Conservation (phyloP, 2,113 vertebrate species). For the Phylloscopus trochiloides region DNA sequence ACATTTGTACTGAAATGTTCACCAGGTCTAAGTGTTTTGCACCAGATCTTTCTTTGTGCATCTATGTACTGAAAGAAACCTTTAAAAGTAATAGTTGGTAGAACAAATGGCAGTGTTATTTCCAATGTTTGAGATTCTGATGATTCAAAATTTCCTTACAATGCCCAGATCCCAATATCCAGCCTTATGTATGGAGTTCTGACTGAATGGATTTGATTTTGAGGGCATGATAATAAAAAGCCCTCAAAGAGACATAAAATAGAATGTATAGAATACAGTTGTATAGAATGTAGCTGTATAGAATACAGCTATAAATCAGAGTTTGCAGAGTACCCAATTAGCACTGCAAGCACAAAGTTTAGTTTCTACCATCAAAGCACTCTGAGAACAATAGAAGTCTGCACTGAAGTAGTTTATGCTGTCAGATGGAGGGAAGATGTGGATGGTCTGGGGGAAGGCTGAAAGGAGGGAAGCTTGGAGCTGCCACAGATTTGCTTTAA, state of each 20-base stretch:
- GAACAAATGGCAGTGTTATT: neutral
- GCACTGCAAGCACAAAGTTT: neutral
- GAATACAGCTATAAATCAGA: neutral
- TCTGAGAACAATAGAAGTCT: neutral
- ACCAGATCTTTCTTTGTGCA: neutral
- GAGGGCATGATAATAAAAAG: neutral
- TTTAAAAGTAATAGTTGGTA: neutral
- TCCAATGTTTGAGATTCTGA: neutral
- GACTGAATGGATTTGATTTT: neutral
- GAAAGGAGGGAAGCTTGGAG: neutral
- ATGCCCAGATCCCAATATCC: neutral
- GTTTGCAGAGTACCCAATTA: neutral
- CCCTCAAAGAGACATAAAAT: too few species aligned
- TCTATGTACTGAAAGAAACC: neutral
- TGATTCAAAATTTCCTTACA: neutral
- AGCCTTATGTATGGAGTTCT: neutral
- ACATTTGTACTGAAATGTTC: neutral
- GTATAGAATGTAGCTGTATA: too few species aligned
- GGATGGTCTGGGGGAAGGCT: neutral
- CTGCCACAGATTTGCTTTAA: neutral
- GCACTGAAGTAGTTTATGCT: neutral
- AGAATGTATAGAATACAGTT: neutral
- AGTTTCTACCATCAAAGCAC: slow-evolving; percentile 14
- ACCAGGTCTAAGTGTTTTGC: neutral
- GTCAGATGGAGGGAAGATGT: slow-evolving; percentile 17